phyloP scores from a whole-genome alignment of 2,888 invertebrate species.

The Rhamnusium bicolor region DNA sequence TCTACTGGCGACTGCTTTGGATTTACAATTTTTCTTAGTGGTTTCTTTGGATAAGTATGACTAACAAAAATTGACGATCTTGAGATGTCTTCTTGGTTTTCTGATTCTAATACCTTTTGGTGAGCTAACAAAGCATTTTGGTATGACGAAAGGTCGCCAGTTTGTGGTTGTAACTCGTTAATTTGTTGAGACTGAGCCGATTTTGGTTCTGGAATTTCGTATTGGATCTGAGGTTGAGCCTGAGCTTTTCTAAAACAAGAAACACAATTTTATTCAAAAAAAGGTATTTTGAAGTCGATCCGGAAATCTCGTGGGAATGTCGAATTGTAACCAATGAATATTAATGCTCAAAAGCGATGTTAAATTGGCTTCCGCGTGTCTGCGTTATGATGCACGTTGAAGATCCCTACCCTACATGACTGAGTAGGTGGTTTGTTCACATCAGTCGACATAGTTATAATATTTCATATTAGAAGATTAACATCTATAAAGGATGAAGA shows the following conservation, averaged over 20 bases:
- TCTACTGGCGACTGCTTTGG: conserved; percentile 19
- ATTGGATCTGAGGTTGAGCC: conserved; percentile 5
- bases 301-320: too few relatives aligned
- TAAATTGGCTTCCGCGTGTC: too few relatives aligned
- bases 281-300: neutral
- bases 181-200: neutral
- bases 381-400: too few relatives aligned
- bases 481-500: too few relatives aligned
- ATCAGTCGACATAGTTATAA: too few relatives aligned
- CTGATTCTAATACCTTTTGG: conserved; percentile 30
- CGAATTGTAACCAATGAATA: too few relatives aligned
- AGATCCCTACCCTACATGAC: too few relatives aligned
- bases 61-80: conserved; percentile 31
- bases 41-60: conserved; percentile 35
- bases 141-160: conserved; percentile 14
- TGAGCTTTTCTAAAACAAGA: conserved; percentile 16
- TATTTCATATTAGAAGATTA: too few relatives aligned
- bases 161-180: neutral
- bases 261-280: too few relatives aligned
- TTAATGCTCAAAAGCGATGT: too few relatives aligned
- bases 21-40: conserved; percentile 24
- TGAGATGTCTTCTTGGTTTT: conserved; percentile 13
- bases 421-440: too few relatives aligned
- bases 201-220: conserved; percentile 21
- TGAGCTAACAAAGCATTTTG: conserved; percentile 36